Evolutionary conservation across 1,140 invertebrate genomes (phyloP), one percentile per base, ranked within the genome.

Genomic region (Zaprionus lachaisei): DNA sequence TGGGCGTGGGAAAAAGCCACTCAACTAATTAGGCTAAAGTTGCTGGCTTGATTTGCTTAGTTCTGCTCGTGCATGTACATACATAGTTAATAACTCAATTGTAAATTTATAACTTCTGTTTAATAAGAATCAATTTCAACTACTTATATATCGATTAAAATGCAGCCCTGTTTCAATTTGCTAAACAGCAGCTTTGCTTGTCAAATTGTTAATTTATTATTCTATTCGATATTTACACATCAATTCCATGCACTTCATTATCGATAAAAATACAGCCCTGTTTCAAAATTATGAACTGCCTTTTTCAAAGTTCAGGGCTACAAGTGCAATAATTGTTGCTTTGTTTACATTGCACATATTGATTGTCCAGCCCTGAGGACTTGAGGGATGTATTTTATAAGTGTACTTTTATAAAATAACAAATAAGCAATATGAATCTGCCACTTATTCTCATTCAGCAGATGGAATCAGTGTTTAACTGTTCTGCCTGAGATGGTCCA

Each of bases 401-500:
- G 2, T 31, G 28, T 31, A 31, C 2, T 31, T 31, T 31, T 9
- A 31, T 31, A 7, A 31, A 31, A 7, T 31, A 31, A 31, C 7
- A 31, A 31, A 7, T 31, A 31, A 31, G 28, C 28, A 9, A 2
- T 31, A 9, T 2, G 2, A 31, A 31, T 9, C 7, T 31, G 28
- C 28, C 94, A 79, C 69, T 81, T 80, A 82, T 81, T 89, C 85
- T 90, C 85, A 91, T 90, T 82, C 77, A 91, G 34, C 86, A 86
- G 73, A 77, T 78, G 51, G 55, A 47, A 65, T 17, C 31, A 26
- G 60, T 15, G 66, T 91, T 92, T 91, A 92, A 51, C 85, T 91
- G 87, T 92, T 94, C 93, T 94, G 94, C 85, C 95, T 97, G 82
- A 99, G 95, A 93, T 99, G 98, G 92, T 99, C 97, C 94, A 96